Percentiles rank a stretch among this genome's conserved stretches.
Evolutionary conservation across 2,113 vertebrate species (phyloP).

Genomic region (Salminus brasiliensis): DNA sequence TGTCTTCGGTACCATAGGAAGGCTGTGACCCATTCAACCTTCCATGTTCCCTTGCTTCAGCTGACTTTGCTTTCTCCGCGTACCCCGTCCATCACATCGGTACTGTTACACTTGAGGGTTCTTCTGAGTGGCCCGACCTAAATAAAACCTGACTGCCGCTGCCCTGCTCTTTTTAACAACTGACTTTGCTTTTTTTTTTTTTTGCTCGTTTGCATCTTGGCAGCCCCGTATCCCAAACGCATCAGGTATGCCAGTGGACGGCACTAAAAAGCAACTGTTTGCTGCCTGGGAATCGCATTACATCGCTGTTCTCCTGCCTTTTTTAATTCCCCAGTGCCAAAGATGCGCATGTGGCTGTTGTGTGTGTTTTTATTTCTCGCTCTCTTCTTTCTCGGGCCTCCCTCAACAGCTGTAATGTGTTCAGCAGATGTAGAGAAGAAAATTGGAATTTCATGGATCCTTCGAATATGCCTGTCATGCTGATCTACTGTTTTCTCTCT

Average conservation of each 20-base stretch:
- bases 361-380: conserved; percentile 31
- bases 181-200: not conserved
- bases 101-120: not conserved
- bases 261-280: not conserved
- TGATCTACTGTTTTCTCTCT: conserved; percentile 62
- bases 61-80: not conserved
- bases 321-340: not conserved
- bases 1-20: not conserved
- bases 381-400: not conserved
- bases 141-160: conserved; percentile 9
- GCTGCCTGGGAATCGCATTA: conserved; percentile 26
- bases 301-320: not conserved
- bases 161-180: not conserved
- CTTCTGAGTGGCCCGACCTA: conserved; percentile 26
- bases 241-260: conserved; percentile 27
- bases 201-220: conserved; percentile 4
- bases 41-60: not conserved
- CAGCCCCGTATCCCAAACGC: not conserved
- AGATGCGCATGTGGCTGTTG: conserved; percentile 10
- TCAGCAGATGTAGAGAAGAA: conserved; percentile 80
- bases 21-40: not conserved
- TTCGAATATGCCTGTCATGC: conserved; percentile 63
- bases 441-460: conserved; percentile 67
- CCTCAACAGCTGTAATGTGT: conserved; percentile 72
- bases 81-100: not conserved